Base-by-base conservation (phyloP, 2,888 invertebrate genomes). In the Drosophila koepferae region DNA sequence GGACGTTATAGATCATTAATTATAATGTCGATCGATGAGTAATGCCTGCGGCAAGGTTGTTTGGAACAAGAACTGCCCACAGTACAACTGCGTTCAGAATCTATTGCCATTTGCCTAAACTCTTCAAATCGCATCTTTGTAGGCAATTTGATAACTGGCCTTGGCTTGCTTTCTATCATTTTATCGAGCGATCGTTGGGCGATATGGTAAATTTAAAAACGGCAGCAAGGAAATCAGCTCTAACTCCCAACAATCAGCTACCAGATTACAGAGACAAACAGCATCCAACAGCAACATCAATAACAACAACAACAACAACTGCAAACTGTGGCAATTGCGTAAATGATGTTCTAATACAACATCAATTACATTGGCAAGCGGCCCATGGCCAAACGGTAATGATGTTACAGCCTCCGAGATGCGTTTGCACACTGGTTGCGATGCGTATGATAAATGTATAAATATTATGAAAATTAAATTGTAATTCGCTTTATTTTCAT, bases 321-420 rank as follows among this genome's bases (percentile, higher is more conserved):
- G 60, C 72, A 71, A 80, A 74, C 80, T 85, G 76, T 69, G 70
- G 84, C 86, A 89, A 89, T 89, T 87, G 89, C 84, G 87, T 89
- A 87, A 89, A 86, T 89, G 85, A 82, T 87, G 89, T 87, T 87
- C 88, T 87, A 87, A 88, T 86, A 87, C 82, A 87, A 89, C 89
- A 86, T 87, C 89, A 89, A 85, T 89, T 86, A 86, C 89, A 86
- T 83, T 81, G 74, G 83, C 86, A 86, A 86, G 82, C 82, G 83
- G 83, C 86, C 80, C 85, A 86, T 85, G 81, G 76, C 76, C 83
- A 69, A 79, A 86, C 86, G 79, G 83, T 72, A 85, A 85, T 82
- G 81, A 81, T 86, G 83, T 67, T 81, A 72, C 79, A 76, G 82
- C 78, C 80, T 80, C 75, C 72, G 62, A 81, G 77, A 84, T 79